Evolutionary conservation across 2,888 invertebrate genomes (phyloP), one percentile per base, ranked within the genome.

Genomic region (Agonopterix alstromeriana): DNA sequence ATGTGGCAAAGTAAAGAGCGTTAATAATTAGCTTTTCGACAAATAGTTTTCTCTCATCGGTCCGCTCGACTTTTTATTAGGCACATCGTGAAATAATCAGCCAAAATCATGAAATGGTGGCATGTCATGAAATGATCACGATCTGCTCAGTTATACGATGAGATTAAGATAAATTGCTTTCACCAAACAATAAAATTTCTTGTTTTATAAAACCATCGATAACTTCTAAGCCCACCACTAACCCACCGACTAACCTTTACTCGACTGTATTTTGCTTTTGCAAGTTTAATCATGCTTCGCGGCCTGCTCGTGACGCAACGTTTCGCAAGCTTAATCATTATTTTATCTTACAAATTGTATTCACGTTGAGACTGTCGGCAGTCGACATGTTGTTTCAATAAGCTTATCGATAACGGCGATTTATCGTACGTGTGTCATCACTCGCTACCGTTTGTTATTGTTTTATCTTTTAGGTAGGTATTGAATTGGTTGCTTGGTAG

Each of bases 301-400:
- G 48, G 46, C 12, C 68, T 71, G 75, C 66, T 86, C 86, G 87
- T 88, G 87, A 86, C 81, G 85, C 81, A 84, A 83, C 71, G 73
- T 88, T 88, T 86, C 82, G 82, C 82, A 87, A 87, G 68, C 77
- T 72, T 77, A 79, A 83, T 83, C 83, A 84, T 85, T 86, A 86
- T 84, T 85, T 86, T 86, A 85, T 86, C 86, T 81, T 78, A 84
- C 86, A 86, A 87, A 86, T 86, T 85, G 86, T 86, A 77, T 82
- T 81, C 81, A 78, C 73, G 80, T 73, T 69, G 70, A 61, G 65
- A 58, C 67, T 42, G 50, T 41, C 62, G 68, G 67, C 70, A 69
- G 73, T 77, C 75, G 73, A 73, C 75, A 67, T 54, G 58, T 67
- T 60, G 61, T 56, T 60, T 42, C 42, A 42, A 12, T 42, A 8